A percentile compares a stretch with the other conserved stretches of the same genome.
These are phyloP conservation scores for Mimas tiliae DNA, from an alignment of 2,888 invertebrate genomes.

Conservation along the genomic window DNA sequence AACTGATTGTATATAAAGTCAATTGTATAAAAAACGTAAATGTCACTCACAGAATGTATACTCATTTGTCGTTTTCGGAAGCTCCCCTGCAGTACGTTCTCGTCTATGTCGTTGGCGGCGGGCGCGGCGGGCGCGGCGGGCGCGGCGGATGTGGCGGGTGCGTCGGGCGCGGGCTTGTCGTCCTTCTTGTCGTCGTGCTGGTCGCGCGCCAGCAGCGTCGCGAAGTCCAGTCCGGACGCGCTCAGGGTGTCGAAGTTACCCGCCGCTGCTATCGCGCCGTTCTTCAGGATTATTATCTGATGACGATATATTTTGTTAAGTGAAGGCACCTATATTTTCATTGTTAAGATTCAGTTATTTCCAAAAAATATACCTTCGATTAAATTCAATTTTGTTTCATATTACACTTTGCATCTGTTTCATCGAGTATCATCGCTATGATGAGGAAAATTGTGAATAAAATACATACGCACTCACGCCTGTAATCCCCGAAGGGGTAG, in stretches of 20 bases:
- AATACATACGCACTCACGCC: too few relatives aligned
- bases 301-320: slow-evolving; percentile 12
- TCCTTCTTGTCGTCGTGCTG: slow-evolving; percentile 72
- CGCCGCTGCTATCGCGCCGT: slow-evolving; percentile 85
- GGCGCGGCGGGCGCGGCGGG: slow-evolving; percentile 36
- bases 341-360: too few relatives aligned
- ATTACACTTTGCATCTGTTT: too few relatives aligned
- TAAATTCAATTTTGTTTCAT: too few relatives aligned
- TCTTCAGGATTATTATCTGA: slow-evolving; percentile 85
- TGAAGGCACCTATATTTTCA: too few relatives aligned
- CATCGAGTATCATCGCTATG: too few relatives aligned
- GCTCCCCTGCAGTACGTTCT: slow-evolving; percentile 67
- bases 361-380: too few relatives aligned
- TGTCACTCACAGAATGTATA: slow-evolving; percentile 73
- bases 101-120: slow-evolving; percentile 42
- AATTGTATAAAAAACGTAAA: too few relatives aligned
- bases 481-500: too few relatives aligned
- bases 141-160: slow-evolving; percentile 35
- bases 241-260: slow-evolving; percentile 90
- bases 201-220: slow-evolving; percentile 86
- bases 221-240: slow-evolving; percentile 91
- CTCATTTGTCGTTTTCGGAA: slow-evolving; percentile 80
- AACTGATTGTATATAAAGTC: too few relatives aligned
- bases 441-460: too few relatives aligned
- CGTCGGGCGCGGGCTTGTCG: slow-evolving; percentile 37